A percentile compares a stretch with the other conserved stretches of the same genome.
Evolutionary conservation across 2,888 invertebrate species (phyloP).

Genomic region (Druceiella hillmani): DNA sequence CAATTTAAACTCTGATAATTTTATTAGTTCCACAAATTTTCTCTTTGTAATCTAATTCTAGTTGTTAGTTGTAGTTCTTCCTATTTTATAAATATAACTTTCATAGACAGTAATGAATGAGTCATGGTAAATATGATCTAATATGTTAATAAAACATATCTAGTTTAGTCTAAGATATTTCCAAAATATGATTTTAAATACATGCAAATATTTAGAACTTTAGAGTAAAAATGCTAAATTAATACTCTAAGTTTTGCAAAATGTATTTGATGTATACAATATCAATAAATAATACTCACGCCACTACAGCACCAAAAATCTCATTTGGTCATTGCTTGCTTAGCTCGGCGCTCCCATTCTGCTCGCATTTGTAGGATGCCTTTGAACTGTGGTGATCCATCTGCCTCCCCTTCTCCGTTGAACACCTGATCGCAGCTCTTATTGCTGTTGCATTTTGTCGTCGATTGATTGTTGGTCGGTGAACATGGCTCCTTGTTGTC

Average conservation of each 20-base stretch:
- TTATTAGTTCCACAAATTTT: too few species aligned
- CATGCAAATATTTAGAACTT: conserved; percentile 1
- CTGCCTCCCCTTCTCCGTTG: conserved; percentile 36
- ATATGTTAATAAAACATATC: too few species aligned
- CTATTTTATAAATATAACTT: too few species aligned
- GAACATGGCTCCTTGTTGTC: conserved; percentile 26
- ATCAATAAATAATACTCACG: conserved; percentile 21
- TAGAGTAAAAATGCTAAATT: background rate
- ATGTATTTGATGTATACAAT: background rate
- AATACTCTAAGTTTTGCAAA: background rate
- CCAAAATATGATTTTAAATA: too few species aligned
- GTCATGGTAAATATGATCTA: too few species aligned
- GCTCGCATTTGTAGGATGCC: conserved; percentile 70
- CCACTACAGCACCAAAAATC: conserved; percentile 40
- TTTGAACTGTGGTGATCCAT: conserved; percentile 55
- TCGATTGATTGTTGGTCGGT: conserved; percentile 1
- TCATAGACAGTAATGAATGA: too few species aligned
- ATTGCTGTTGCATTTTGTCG: conserved; percentile 33
- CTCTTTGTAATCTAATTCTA: too few species aligned
- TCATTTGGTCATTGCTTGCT: conserved; percentile 62
- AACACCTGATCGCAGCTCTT: too few species aligned
- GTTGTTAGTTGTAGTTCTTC: too few species aligned
- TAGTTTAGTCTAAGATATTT: too few species aligned
- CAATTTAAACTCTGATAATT: too few species aligned
- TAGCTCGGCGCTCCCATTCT: conserved; percentile 73